phyloP scores from a whole-genome alignment of 2,888 invertebrate genomes.

The Leucozona laternaria region DNA sequence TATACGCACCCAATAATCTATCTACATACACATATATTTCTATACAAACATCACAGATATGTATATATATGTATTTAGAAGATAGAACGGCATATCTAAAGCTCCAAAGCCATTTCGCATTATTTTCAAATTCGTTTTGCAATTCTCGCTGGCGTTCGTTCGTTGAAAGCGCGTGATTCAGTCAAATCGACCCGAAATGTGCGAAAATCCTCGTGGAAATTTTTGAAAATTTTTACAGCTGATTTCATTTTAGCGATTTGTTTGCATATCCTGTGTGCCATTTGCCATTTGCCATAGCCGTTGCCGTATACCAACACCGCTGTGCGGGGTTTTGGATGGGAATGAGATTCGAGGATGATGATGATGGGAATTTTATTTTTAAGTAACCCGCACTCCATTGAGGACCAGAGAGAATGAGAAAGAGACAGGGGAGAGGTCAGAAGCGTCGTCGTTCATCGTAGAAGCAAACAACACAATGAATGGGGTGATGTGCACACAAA shows the following conservation, averaged over 20 bases:
- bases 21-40: not conserved
- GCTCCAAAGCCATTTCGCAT: constrained; percentile 68
- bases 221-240: constrained; percentile 84
- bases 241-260: constrained; percentile 81
- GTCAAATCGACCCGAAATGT: constrained; percentile 78
- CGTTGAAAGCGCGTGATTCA: constrained; percentile 67
- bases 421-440: constrained; percentile 15
- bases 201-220: constrained; percentile 84
- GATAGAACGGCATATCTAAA: constrained; percentile 14
- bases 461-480: constrained; percentile 62
- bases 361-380: constrained; percentile 75
- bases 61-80: no score
- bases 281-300: no score
- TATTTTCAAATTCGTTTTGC: constrained; percentile 72
- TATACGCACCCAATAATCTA: constrained; percentile 14
- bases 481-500: constrained; percentile 45
- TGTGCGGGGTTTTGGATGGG: not conserved
- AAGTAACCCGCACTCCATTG: constrained; percentile 43
- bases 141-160: constrained; percentile 42
- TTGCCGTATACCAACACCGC: constrained; percentile 30
- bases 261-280: constrained; percentile 76
- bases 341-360: not conserved
- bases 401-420: not conserved
- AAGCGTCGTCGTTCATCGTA: constrained; percentile 2
- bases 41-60: not conserved